Conservation (phyloP, 64 coral and sea anemone genomes). For the Platygyra sinensis region DNA sequence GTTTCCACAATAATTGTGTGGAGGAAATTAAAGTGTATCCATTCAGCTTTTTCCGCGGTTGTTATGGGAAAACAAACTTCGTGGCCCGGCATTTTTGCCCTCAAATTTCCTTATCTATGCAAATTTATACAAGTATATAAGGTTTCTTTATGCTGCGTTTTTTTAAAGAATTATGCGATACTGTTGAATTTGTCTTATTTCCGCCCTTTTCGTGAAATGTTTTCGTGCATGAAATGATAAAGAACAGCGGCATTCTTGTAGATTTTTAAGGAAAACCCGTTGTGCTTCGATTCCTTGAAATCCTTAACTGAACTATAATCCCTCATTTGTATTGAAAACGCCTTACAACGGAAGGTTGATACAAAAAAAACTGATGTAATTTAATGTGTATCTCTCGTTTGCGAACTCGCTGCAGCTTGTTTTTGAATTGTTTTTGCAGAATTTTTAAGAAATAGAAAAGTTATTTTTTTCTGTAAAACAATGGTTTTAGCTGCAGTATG, state of each 20-base stretch:
- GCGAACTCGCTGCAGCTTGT: neutral
- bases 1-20: slow-evolving; percentile 21
- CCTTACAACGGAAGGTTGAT: neutral
- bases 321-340: neutral
- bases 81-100: slow-evolving; percentile 46
- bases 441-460: slow-evolving; percentile 51
- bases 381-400: slow-evolving; percentile 12
- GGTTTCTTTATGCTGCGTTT: slow-evolving; percentile 13
- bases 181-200: slow-evolving; percentile 25
- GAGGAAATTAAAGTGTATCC: slow-evolving; percentile 53
- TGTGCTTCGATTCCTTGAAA: neutral
- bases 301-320: neutral
- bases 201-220: slow-evolving; percentile 49
- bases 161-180: slow-evolving; percentile 53
- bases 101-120: slow-evolving; percentile 85
- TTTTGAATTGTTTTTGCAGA: neutral
- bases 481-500: slow-evolving; percentile 11
- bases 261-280: neutral
- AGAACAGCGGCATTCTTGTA: neutral
- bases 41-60: slow-evolving; percentile 35
- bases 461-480: slow-evolving; percentile 31
- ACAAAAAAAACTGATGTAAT: slow-evolving; percentile 43
- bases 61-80: slow-evolving; percentile 53
- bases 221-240: slow-evolving; percentile 23
- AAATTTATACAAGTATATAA: slow-evolving; percentile 65